Conservation (phyloP, 2,113 vertebrate genomes). For the Cynocephalus volans region DNA sequence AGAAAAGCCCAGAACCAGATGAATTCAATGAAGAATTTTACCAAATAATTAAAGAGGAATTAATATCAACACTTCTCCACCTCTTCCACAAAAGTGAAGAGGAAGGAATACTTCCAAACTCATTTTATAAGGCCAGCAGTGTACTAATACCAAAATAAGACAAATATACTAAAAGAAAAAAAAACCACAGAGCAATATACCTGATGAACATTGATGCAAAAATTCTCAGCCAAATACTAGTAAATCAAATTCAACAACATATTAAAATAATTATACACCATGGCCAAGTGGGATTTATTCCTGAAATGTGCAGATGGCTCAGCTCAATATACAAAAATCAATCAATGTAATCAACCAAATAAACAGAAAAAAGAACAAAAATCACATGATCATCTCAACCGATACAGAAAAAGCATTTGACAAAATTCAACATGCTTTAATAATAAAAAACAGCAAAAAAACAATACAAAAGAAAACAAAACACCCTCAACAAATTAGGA, state of each 20-base stretch:
- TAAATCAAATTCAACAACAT: not conserved
- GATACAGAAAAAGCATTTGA: not conserved
- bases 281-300: not conserved
- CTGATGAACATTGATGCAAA: not conserved
- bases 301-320: not conserved
- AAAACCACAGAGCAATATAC: not conserved
- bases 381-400: not conserved
- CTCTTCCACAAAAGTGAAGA: not conserved
- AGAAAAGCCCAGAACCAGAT: too few relatives aligned
- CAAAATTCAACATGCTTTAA: not conserved
- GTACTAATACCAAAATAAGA: not conserved
- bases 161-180: not conserved
- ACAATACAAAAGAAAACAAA: too few relatives aligned
- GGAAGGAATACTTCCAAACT: not conserved
- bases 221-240: not conserved
- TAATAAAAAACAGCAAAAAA: not conserved
- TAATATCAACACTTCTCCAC: not conserved
- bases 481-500: not conserved
- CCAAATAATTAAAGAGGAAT: too few relatives aligned
- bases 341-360: not conserved
- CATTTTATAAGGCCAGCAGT: not conserved
- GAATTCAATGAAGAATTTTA: too few relatives aligned
- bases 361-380: not conserved
- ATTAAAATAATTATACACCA: not conserved
- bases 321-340: not conserved